Conservation (phyloP, 2,888 invertebrate species). For the Lathronympha strigana region DNA sequence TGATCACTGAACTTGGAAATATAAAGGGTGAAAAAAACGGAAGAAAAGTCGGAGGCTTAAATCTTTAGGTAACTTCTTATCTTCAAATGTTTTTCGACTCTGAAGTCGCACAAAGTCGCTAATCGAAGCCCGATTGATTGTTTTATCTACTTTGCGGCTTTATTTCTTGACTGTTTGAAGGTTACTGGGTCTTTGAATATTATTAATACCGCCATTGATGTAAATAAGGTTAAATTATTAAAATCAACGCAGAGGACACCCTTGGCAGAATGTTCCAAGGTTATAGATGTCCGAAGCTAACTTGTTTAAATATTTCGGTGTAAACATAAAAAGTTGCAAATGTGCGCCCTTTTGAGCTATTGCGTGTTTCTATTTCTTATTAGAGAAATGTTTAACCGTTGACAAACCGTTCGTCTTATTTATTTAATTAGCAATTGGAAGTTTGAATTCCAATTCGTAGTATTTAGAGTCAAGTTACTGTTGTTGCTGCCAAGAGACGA, state of each 20-base stretch:
- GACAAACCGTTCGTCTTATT: too few relatives aligned
- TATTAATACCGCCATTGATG: not conserved
- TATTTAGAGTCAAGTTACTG: conserved; percentile 21
- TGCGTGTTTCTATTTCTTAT: too few relatives aligned
- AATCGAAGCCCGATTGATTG: conserved; percentile 37
- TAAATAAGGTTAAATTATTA: not conserved
- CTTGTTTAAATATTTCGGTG: not conserved
- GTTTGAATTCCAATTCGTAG: not conserved
- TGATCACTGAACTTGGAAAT: conserved; percentile 32
- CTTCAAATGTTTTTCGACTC: conserved; percentile 47
- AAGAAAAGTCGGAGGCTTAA: conserved; percentile 41
- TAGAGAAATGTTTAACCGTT: too few relatives aligned
- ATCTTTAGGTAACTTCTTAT: conserved; percentile 49
- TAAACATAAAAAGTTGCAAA: not conserved
- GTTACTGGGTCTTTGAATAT: conserved; percentile 7
- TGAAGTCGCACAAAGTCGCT: conserved; percentile 35
- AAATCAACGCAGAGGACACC: not conserved
- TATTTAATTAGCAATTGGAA: not conserved
- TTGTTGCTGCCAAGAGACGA: conserved; percentile 4
- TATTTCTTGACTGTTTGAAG: not conserved
- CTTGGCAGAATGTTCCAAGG: not conserved
- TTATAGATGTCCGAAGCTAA: not conserved
- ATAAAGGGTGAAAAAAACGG: conserved; percentile 42
- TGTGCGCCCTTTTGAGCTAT: too few relatives aligned
- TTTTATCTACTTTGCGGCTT: conserved; percentile 28